Conservation (phyloP, 2,797 vertebrate genomes). For the Anguilla pacifica region DNA sequence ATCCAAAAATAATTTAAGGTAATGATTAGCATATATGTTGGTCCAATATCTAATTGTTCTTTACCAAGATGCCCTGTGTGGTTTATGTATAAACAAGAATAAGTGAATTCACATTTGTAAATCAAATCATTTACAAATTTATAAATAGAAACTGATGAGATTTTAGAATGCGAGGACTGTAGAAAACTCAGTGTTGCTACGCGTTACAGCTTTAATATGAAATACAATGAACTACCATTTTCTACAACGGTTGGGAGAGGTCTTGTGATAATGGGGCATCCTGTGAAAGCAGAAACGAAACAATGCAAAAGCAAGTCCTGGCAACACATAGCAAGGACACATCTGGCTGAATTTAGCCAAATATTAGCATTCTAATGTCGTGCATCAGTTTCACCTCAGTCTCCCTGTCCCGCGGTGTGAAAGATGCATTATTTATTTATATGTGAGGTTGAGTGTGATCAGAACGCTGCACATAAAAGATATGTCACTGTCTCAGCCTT, state of each 20-base stretch:
- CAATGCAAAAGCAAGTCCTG: neutral
- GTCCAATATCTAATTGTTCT: too few relatives aligned
- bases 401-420: neutral
- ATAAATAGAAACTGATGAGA: neutral
- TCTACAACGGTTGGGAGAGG: neutral
- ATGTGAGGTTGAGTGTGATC: neutral
- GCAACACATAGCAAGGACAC: neutral
- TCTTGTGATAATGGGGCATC: neutral
- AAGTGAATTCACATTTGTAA: neutral
- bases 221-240: neutral
- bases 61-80: neutral
- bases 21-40: too few relatives aligned
- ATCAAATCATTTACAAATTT: neutral
- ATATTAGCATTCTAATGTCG: neutral
- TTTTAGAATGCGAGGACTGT: neutral
- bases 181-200: neutral
- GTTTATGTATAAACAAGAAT: neutral
- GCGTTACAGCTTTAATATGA: neutral
- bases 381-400: neutral
- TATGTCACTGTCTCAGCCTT: too few relatives aligned
- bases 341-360: neutral
- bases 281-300: neutral
- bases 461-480: neutral
- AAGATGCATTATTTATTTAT: neutral
- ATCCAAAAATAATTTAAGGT: too few relatives aligned